Evolutionary conservation across 2,888 invertebrate genomes (phyloP).

Genomic region (Spodoptera picta): DNA sequence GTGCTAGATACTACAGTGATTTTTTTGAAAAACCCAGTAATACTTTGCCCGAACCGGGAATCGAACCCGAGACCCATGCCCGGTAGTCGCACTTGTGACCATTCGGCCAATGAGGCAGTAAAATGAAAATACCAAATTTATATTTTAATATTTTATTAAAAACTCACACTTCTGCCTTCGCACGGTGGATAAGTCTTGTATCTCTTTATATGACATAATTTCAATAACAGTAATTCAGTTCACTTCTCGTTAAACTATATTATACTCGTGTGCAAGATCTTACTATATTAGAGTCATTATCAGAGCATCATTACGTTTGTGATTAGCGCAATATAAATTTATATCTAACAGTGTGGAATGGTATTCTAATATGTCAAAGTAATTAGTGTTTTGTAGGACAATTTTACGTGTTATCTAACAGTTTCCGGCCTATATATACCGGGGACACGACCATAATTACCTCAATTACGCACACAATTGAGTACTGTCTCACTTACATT

Average conservation of each 20-base stretch:
- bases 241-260: conserved; percentile 46
- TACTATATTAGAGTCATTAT: conserved; percentile 35
- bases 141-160: conserved; percentile 73
- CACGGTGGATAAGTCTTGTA: conserved; percentile 85
- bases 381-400: conserved; percentile 20
- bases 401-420: conserved; percentile 25
- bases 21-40: too few relatives aligned
- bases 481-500: conserved; percentile 23
- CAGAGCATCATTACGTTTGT: conserved; percentile 35
- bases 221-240: conserved; percentile 55
- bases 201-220: conserved; percentile 77
- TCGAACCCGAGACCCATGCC: too few relatives aligned
- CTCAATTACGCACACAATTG: conserved; percentile 12
- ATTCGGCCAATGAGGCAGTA: neutral
- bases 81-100: too few relatives aligned
- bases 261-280: conserved; percentile 55
- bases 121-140: conserved; percentile 13
- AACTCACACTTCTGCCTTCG: conserved; percentile 72
- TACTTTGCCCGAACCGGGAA: too few relatives aligned
- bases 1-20: too few relatives aligned
- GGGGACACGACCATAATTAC: conserved; percentile 14
- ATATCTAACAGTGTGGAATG: conserved; percentile 12
- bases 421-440: conserved; percentile 44
- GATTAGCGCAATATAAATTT: conserved; percentile 21
- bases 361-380: conserved; percentile 19